Percentiles rank a stretch among this genome's conserved stretches.
Conservation (phyloP, 2,888 invertebrate species). For the Tiliacea citrago region DNA sequence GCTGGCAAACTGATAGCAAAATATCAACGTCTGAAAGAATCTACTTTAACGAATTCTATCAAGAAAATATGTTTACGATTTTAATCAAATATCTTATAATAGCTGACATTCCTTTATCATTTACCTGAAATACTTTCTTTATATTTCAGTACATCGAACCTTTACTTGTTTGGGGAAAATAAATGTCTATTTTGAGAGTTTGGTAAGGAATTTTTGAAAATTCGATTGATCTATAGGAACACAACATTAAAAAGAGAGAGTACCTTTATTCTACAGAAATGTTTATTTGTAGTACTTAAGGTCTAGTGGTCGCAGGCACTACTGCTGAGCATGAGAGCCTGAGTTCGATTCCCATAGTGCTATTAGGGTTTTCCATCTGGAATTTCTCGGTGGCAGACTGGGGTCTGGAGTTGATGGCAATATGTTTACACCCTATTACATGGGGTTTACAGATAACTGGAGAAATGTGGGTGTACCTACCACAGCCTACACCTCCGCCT, state of each 20-base stretch:
- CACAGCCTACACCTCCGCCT: too few relatives aligned
- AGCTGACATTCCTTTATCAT: background rate
- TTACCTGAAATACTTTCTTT: background rate
- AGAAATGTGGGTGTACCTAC: background rate
- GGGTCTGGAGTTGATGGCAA: background rate
- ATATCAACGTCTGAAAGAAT: background rate
- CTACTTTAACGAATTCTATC: background rate
- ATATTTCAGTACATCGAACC: background rate
- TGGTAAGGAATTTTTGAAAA: background rate
- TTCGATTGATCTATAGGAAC: background rate
- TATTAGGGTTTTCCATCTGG: background rate
- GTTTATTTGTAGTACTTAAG: background rate
- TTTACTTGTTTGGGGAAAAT: background rate
- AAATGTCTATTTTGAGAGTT: background rate
- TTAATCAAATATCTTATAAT: conserved; percentile 5
- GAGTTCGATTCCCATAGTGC: background rate
- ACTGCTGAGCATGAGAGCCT: background rate
- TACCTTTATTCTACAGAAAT: background rate
- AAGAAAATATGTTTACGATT: background rate
- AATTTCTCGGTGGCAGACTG: background rate
- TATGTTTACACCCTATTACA: background rate
- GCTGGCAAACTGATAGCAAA: background rate
- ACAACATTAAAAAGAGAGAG: background rate
- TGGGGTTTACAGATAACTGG: background rate
- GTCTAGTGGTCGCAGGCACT: background rate